Conservation (phyloP, 1,140 invertebrate genomes). For the Muscidifurax raptorellus region DNA sequence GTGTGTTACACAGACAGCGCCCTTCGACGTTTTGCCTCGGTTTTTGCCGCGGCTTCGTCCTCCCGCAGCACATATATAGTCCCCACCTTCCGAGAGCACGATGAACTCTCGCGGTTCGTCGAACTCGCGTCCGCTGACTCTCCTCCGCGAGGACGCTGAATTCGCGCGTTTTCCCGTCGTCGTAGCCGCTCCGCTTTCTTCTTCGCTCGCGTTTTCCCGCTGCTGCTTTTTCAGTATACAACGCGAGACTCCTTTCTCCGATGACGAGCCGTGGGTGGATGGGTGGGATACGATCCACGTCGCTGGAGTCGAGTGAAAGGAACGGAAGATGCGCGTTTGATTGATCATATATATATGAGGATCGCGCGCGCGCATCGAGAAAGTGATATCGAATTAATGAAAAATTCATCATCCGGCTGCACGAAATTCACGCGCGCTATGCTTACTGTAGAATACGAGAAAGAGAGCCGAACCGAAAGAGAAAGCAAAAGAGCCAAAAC, state of each 20-base stretch:
- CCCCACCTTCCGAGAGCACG: constrained; percentile 13
- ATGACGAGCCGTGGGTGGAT: not conserved
- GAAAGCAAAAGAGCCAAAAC: constrained; percentile 49
- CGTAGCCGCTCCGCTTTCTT: constrained; percentile 10
- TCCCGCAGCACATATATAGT: not conserved
- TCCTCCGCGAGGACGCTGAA: constrained; percentile 16
- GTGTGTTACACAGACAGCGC: constrained; percentile 24
- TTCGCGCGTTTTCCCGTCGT: constrained; percentile 38
- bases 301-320: constrained; percentile 34
- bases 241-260: constrained; percentile 16
- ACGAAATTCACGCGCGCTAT: no score
- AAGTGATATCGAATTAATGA: not conserved
- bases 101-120: constrained; percentile 50
- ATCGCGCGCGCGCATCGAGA: not conserved
- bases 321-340: not conserved
- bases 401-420: not conserved
- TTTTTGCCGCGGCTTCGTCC: not conserved
- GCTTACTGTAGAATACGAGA: not conserved
- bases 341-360: no score
- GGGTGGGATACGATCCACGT: not conserved
- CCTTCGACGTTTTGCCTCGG: constrained; percentile 44
- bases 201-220: not conserved
- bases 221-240: not conserved
- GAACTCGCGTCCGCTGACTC: constrained; percentile 48
- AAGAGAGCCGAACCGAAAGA: constrained; percentile 2